Conservation (phyloP, 2,888 invertebrate species). For the Tetranychus truncatus region DNA sequence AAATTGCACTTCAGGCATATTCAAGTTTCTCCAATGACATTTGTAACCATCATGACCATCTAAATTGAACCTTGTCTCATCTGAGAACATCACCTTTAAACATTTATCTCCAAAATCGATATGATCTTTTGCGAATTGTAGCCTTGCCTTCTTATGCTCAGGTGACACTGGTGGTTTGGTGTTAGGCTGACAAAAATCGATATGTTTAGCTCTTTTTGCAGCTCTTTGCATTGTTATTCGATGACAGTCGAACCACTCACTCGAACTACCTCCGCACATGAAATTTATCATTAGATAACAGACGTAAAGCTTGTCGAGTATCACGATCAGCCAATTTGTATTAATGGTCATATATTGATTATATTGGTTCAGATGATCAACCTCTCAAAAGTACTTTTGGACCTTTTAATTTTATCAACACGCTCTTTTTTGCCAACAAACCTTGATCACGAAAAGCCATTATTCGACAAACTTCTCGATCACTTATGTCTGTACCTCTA, state of each 20-base stretch:
- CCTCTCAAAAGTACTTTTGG: neutral
- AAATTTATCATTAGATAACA: neutral
- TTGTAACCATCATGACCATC: constrained; percentile 27
- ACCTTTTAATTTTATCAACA: neutral
- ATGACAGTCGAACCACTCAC: neutral
- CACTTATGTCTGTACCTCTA: neutral
- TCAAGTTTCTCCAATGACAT: constrained; percentile 26
- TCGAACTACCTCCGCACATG: neutral
- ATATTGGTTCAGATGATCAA: neutral
- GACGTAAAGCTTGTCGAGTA: neutral
- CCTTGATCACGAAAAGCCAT: neutral
- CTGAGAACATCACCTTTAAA: constrained; percentile 24
- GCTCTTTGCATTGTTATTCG: neutral
- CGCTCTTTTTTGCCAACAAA: neutral
- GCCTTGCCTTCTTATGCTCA: constrained; percentile 5
- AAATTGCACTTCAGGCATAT: constrained; percentile 23
- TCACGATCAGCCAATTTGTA: no score
- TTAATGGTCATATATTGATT: neutral
- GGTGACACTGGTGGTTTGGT: constrained; percentile 9
- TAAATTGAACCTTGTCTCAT: constrained; percentile 28
- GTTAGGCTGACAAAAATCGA: neutral
- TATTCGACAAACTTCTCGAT: neutral
- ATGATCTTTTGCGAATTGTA: constrained; percentile 13
- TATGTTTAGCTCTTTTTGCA: constrained; percentile 3
- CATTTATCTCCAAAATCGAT: constrained; percentile 16